Conservation (phyloP, 1,140 invertebrate species). For the Vollenhovia emeryi region DNA sequence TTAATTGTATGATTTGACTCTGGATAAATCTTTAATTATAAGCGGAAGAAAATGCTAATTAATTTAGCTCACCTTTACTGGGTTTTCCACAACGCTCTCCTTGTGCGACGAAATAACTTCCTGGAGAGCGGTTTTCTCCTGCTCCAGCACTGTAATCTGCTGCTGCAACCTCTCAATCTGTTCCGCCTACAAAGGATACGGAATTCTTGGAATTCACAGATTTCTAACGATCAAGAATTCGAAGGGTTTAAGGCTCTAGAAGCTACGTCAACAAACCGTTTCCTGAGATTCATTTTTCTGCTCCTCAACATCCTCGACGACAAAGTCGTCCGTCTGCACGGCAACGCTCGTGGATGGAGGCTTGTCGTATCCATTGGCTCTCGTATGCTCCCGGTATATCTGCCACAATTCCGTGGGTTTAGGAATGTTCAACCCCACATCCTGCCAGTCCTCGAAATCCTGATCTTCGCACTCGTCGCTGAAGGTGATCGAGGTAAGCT, state of each 20-base stretch:
- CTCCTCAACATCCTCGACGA: conserved; percentile 70
- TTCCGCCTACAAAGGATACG: conserved; percentile 82
- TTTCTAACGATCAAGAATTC: background rate
- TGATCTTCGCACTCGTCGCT: conserved; percentile 96
- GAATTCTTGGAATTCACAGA: conserved; percentile 42
- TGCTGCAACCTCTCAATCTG: conserved; percentile 86
- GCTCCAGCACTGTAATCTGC: conserved; percentile 85
- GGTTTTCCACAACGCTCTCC: conserved; percentile 61
- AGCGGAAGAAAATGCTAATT: background rate
- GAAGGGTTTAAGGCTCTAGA: conserved; percentile 22
- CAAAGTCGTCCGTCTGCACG: conserved; percentile 83
- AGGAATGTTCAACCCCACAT: conserved; percentile 95
- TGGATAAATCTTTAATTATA: background rate
- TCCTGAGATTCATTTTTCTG: conserved; percentile 83
- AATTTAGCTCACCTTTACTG: conserved; percentile 59
- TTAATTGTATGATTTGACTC: background rate
- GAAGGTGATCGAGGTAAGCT: conserved; percentile 96
- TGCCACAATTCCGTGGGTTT: conserved; percentile 92
- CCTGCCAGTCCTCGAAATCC: conserved; percentile 98
- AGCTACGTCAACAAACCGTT: conserved; percentile 71
- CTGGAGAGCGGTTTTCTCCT: conserved; percentile 87
- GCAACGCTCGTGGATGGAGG: conserved; percentile 74
- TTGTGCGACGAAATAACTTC: conserved; percentile 66
- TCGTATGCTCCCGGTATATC: conserved; percentile 91
- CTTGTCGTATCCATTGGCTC: conserved; percentile 83